phyloP scores from a whole-genome alignment of 2,888 invertebrate species.

The Nineta flava region DNA sequence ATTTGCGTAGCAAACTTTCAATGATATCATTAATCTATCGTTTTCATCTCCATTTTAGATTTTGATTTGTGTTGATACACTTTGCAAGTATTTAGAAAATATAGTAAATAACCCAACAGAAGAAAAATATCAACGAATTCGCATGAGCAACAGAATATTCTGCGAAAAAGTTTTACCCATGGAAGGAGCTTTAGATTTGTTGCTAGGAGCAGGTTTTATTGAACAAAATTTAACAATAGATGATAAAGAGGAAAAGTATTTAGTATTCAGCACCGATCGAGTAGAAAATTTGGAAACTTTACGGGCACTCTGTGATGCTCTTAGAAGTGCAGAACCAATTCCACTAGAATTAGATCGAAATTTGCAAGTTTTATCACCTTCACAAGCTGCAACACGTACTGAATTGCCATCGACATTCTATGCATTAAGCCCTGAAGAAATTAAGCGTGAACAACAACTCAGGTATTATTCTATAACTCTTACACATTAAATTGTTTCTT shows the following conservation, averaged over 20 bases:
- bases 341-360: slow-evolving; percentile 73
- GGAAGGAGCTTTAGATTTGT: slow-evolving; percentile 66
- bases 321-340: slow-evolving; percentile 66
- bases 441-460: slow-evolving; percentile 67
- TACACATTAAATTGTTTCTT: slow-evolving; percentile 2
- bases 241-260: slow-evolving; percentile 45
- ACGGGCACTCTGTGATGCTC: slow-evolving; percentile 52
- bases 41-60: slow-evolving; percentile 36
- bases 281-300: slow-evolving; percentile 38
- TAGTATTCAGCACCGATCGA: slow-evolving; percentile 46
- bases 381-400: slow-evolving; percentile 48
- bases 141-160: slow-evolving; percentile 65
- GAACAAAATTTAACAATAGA: slow-evolving; percentile 38
- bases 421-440: slow-evolving; percentile 60
- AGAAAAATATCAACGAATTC: slow-evolving; percentile 79
- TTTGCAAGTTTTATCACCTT: slow-evolving; percentile 65
- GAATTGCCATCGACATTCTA: slow-evolving; percentile 77
- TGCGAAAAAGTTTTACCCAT: slow-evolving; percentile 64
- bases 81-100: slow-evolving; percentile 82
- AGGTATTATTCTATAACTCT: slow-evolving; percentile 28
- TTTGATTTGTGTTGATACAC: slow-evolving; percentile 65
- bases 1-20: not conserved
- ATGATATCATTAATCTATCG: not conserved
- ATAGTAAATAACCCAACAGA: slow-evolving; percentile 71
- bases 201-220: slow-evolving; percentile 70